Evolutionary conservation across 1,140 invertebrate species (phyloP), one percentile per base, ranked within the genome.

Genomic region (Orchestia grillus): DNA sequence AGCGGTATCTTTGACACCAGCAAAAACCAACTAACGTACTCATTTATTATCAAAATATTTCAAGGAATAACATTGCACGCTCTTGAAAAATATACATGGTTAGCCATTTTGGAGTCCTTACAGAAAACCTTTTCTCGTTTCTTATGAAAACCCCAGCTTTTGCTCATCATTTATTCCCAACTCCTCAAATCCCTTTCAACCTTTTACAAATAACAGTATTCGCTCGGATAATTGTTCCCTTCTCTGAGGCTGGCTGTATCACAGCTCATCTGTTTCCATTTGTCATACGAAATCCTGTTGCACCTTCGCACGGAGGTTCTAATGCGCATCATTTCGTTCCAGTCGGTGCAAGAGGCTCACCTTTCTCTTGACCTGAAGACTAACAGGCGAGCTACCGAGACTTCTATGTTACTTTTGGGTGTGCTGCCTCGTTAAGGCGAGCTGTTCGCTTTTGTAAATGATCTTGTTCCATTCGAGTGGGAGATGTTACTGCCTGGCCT

Each of bases 181-280:
- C 28, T 77, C 62, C 62, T 77, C 28, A 1, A 77, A 28, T 77
- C 62, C 11, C 62, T 77, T 77, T 77, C 28, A 77, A 77, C 62
- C 62, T 77, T 77, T 77, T 19, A 77, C 62, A 77, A 36, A 77
- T 77, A 77, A 77, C 62, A 77, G 62, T 77, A 90, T 45, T 47
- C 44, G 6, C 92, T 40, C 8, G 92, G 36, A 44, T 94, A 94
- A 94, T 94, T 94, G 44, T 94, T 94, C 88, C 6, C 47, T 94
- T 19, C 43, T 44, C 8, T 19, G n/a, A 94, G 92, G 43, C 92
- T 94, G 92, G 92, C 47, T 40, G 92, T 94, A 94, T 94, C 92
- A 44, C 92, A 94, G 92, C 92, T 94, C 92, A 94, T 94, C 92
- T 94, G 44, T 94, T 94, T 94, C 44, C 92, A 94, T 94, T 94